Conservation (phyloP, 2,113 vertebrate species). For the Macroglossus sobrinus region DNA sequence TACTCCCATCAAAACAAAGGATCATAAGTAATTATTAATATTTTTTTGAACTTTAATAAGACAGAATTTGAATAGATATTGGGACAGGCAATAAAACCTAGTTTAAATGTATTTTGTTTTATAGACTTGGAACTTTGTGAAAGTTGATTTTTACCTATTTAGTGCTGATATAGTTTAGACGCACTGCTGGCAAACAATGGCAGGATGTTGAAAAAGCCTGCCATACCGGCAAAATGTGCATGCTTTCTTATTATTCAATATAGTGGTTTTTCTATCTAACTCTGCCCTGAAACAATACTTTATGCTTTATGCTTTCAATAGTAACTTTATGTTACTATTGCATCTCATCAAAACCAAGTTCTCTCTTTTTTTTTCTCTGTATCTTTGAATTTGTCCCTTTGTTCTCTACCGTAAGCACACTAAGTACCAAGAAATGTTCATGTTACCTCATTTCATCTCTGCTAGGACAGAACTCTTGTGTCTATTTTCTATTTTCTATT, state of each 20-base stretch:
- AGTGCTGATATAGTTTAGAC: not conserved
- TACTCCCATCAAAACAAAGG: too few species aligned
- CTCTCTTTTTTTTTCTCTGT: not conserved
- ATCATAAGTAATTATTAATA: not conserved
- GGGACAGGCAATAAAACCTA: not conserved
- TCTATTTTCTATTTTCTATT: not conserved
- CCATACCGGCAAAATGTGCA: not conserved
- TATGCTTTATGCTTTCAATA: not conserved
- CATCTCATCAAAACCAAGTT: not conserved
- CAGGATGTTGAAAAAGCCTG: not conserved
- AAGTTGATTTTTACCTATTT: not conserved
- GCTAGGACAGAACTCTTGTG: not conserved
- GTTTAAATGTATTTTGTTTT: slow-evolving; percentile 24
- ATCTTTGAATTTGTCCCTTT: not conserved
- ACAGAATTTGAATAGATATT: not conserved
- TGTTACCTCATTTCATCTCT: not conserved
- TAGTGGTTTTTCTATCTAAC: not conserved
- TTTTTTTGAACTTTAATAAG: not conserved
- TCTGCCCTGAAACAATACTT: not conserved
- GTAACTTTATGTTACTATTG: not conserved
- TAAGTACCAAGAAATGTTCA: not conserved
- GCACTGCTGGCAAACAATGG: not conserved
- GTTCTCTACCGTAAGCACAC: not conserved
- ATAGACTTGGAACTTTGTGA: not conserved
- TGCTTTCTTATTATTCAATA: not conserved